Evolutionary conservation across 2,797 vertebrate genomes (phyloP), one percentile per base, ranked within the genome.

Genomic region (Gallirallus australis): DNA sequence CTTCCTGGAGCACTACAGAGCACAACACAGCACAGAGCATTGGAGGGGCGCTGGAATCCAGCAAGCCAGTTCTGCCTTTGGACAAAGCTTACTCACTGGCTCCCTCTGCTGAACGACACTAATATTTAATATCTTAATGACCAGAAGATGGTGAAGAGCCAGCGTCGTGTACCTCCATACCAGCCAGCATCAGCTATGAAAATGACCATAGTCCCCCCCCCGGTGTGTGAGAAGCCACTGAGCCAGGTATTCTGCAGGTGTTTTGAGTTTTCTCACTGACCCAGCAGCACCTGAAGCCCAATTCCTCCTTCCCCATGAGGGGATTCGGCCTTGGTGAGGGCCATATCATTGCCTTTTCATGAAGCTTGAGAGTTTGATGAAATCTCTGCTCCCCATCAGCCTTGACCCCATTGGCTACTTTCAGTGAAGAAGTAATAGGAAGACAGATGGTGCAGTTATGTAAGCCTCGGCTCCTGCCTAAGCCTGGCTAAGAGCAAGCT

Each of bases 401-500:
- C 31, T 20, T 94, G 84, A 96, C 88, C 94, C 83, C 35, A 35
- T 0, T 89, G 90, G 93, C 92, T 93, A 66, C 80, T 81, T 61
- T 63, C 86, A 90, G 78, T 81, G 73, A 31, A 35, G 66, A 95
- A 84, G 59, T 63, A 82, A 77, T 92, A 47, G 86, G 81, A 63
- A 89, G 89, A 56, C 96, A 96, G 96, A 97, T 96, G 95, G 94
- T 71, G 48, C 90, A 78, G 82, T 96, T 96, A 97, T 11, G 68
- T 96, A 96, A 96, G 73, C 82, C 68, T 86, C 0, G 9, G 73
- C 80, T 33, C 53, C 85, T 97, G 95, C 94, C 96, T 76, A 59
- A 76, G 37, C 53, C 85, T 97, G 95, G 95, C 96, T 76, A 59
- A 76, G 90, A 23, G 72, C 56, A 30, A 95, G 70, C 83, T 79